Base-by-base conservation (phyloP, 1,140 invertebrate genomes). In the Mycetomoellerius zeteki region DNA sequence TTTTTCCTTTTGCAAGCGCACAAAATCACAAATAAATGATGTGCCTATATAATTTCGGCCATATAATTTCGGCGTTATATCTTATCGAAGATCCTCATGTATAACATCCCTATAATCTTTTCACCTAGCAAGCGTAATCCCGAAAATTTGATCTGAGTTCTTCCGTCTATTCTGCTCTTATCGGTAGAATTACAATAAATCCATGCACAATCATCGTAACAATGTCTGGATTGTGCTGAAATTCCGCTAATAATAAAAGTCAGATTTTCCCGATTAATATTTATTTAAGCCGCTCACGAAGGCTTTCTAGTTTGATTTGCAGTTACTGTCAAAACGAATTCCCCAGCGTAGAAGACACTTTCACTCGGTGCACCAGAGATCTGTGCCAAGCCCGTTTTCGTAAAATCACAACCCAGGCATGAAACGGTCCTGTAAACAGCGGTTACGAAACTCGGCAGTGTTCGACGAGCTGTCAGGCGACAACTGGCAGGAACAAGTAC, bases 231-330 rank as follows among this genome's bases (percentile, higher is more conserved):
- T 62, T 67, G 60, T 67, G 21, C 43, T 62, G 78, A 73, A 75
- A 78, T 52, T 56, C n/a, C 54, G 85, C 62, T 90, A 87, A 84
- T 87, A 72, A 85, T 33, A 24, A 67, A 37, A 62, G 52, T 89
- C 72, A 27, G 7, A 24, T 72, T 84, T 87, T 19, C 0, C 7
- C 78, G 52, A 8, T 1, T 58, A 19, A 5, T 58, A 72, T 43
- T 30, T 58, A 43, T 77, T 43, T 21, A 60, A 84, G 0, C 24
- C 54, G 37, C 67, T 21, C 65, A 12, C 54, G 6, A 27, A 12
- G 16, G 50, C 52, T 82, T 37, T 60, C 3, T 3, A n/a, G 14
- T 60, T 73, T 43, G 19, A 72, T 37, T 72, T 30, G 14, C 37
- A 6, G 69, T 33, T 12, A 43, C 14, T 24, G 54, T 80, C 33